Evolutionary conservation across 2,888 invertebrate species (phyloP), one percentile per base, ranked within the genome.

Genomic region (Acronicta aceris): DNA sequence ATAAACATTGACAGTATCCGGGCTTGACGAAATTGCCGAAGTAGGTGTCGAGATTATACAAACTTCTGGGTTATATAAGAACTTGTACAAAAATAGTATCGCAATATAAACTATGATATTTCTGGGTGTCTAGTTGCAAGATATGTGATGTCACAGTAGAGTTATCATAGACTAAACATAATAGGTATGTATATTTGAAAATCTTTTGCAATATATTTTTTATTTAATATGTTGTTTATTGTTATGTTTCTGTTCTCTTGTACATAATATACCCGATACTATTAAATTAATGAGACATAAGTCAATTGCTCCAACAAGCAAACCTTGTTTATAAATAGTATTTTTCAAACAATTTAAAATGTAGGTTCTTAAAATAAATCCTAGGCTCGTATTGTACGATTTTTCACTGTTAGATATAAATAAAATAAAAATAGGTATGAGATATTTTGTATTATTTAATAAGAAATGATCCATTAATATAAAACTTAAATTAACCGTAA

Each of bases 361-460:
- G 59, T 71, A 77, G 64, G 69, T 63, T 70, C 73, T 62, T 67
- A 78, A 72, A 63, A 72, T 64, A 72, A 67, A 59, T 57, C 53
- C 49, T 75, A 76, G 59, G 65, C 63, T 66, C 55, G 38, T 74
- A 78, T 71, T 76, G 63, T 75, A 75, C 76, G 78, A 78, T 77
- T 77, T 77, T 77, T 78, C 73, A 77, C 79, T 78, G 79, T 68
- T 78, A 75, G 64, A 78, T 72, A n/a, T n/a, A 72, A 41, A 69
- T 71, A 68, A 74, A 76, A 73, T 76, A 75, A 78, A 78, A 61
- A 65, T 71, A 64, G 71, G 54, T 73, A 63, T 73, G 68, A 71
- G 5, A 25, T 53, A 40, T 25, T 12, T 48, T 62, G 55, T 75
- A 74, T 80, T 58, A 71, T 74, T 38, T 38, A 13, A 12, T 33